Base-by-base conservation (phyloP, 2,113 vertebrate genomes). In the Nesogale talazaci region DNA sequence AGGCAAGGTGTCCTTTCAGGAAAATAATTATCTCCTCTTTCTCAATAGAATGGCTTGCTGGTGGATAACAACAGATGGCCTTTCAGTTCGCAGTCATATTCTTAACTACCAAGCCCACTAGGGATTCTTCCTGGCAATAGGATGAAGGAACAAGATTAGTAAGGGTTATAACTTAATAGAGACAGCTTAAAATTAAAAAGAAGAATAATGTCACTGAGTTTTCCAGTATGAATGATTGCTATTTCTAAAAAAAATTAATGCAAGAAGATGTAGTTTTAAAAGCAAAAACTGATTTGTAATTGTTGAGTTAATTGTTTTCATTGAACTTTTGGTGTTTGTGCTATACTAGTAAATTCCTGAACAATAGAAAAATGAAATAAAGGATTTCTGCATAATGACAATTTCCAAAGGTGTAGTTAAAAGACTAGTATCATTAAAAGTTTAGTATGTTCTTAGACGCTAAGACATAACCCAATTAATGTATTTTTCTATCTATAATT, bases 381-480 rank as follows among this genome's bases (percentile, higher is more conserved):
- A 46, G 90, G 46, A 69, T 61, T 86, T 83, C 42, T 74, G 74
- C 74, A 89, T 78, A 52, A 74, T 36, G 16, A 8, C 38, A 75
- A 83, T 83, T 89, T 81, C 75, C 40, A 86, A 94, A 94, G 40
- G 63, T 94, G 31, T 90, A 69, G 38, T 69, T 75, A 80, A 4
- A 4, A 78, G 38, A 29, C 5, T 79, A 52, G 46, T 12, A 52
- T 52, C 46, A 52, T 52, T 52, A 52, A 52, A 52, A 52, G 5
- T 52, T 52, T 52, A 52, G 5, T 10, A 52, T 52, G 10, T 6
- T 52, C 46, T 52, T 52, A 52, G 46, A 10, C 10, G 9, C 46
- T 52, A 52, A 52, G 14, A 52, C 14, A 52, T 52, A 5, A 7
- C 46, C 46, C 46, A 52, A 52, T 52, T 52, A 52, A 52, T 52